Base-by-base conservation (phyloP, 30 jellyfish, hydroid and myxozoan species). In the Aurelia aurita region DNA sequence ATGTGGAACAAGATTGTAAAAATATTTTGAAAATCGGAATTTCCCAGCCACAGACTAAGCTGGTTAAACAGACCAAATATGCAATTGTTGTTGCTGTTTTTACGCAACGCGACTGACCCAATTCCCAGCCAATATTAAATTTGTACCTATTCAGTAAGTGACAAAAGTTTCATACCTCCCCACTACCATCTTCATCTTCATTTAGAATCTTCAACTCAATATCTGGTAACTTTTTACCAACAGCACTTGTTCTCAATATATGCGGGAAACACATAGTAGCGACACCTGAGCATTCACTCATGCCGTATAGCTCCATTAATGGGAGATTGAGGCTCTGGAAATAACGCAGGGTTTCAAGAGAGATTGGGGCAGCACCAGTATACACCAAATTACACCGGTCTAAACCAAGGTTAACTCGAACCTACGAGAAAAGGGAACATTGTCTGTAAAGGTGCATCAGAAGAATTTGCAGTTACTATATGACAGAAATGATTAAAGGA, bases 311-410 rank as follows among this genome's bases (percentile, higher is more conserved):
- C 71, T 94, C 99, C 60, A 60, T 61, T 27, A 94, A 58, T 10
- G 99, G 99, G 27, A 94, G 31, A 66, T 94, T 94, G 29, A 94
- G 45, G 74, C 97, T 88, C 69, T 89, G 97, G 72, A 88, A 94
- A 66, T 88, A 94, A 43, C 93, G 92, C 74, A 94, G 46, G 15
- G 99, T 94, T 46, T 83, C 94, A 19, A 82, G 88, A 22, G 97
- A 77, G 20, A 94, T 79, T 21, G 99, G 99, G 8, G 99, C 99
- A 19, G 96, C 99, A 13, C 96, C 97, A 15, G 97, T 79, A 77
- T 72, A 78, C 15, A 89, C 19, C 70, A 88, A 27, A 22, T 39
- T 54, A 64, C 96, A 84, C 13, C 96, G 87, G 63, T 94, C 99
- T 6, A 94, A 82, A 34, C 99, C 99, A 21, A 94, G 90, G 14